Evolutionary conservation across 2,797 vertebrate genomes (phyloP).

Genomic region (Erpetoichthys calabaricus): DNA sequence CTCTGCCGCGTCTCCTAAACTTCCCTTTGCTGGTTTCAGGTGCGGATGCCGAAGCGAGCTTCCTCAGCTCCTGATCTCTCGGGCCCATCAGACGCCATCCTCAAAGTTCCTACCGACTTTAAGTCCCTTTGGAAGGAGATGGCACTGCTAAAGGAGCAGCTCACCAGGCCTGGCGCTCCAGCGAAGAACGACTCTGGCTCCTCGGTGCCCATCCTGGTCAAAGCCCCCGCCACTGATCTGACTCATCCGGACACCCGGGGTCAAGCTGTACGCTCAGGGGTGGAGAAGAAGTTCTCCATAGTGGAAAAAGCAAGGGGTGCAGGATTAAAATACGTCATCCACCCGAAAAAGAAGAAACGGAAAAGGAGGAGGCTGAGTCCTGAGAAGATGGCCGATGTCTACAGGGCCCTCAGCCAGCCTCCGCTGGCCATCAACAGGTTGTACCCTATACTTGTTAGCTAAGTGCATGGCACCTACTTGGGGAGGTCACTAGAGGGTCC

Average conservation of each 20-base stretch:
- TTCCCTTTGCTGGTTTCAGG: slow-evolving; percentile 10
- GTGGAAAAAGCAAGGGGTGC: slow-evolving; percentile 21
- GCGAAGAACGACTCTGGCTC: background rate
- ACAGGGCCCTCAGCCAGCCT: slow-evolving; percentile 26
- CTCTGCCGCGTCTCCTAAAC: background rate
- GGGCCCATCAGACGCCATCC: background rate
- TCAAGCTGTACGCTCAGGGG: background rate
- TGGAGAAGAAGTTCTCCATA: slow-evolving; percentile 12
- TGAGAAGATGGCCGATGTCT: slow-evolving; percentile 22
- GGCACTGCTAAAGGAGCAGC: slow-evolving; percentile 24
- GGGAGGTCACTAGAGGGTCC: no score
- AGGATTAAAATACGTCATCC: slow-evolving; percentile 23
- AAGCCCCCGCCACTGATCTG: background rate
- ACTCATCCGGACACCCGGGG: background rate
- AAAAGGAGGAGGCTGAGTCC: slow-evolving; percentile 20
- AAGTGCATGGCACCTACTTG: no score
- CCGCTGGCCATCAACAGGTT: slow-evolving; percentile 31
- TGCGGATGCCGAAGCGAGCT: slow-evolving; percentile 25
- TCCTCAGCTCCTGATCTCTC: slow-evolving; percentile 28
- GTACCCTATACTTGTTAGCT: background rate
- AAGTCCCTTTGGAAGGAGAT: slow-evolving; percentile 32
- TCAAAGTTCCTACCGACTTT: slow-evolving; percentile 32
- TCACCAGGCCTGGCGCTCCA: slow-evolving; percentile 12
- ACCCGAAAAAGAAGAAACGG: slow-evolving; percentile 20
- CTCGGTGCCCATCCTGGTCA: slow-evolving; percentile 1